Evolutionary conservation across 2,888 invertebrate genomes (phyloP).

Genomic region (Sinohyriopsis cumingii): DNA sequence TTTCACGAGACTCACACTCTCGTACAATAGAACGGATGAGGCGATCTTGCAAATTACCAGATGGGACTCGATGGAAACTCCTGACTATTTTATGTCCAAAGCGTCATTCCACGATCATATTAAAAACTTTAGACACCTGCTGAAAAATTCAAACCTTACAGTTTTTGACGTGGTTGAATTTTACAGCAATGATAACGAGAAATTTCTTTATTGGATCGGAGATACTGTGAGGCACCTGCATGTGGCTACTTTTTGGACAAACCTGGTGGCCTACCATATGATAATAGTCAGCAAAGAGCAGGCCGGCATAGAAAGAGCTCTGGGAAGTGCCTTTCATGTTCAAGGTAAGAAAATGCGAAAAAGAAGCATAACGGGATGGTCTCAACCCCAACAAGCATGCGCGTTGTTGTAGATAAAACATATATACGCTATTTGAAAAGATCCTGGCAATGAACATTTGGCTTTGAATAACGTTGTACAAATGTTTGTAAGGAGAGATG

Average conservation of each 20-base stretch:
- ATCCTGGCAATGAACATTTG: too few species aligned
- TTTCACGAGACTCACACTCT: constrained; percentile 11
- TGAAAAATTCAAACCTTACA: constrained; percentile 22
- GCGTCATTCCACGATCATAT: background rate
- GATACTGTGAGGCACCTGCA: constrained; percentile 32
- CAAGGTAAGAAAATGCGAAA: constrained; percentile 40
- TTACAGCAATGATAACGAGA: constrained; percentile 41
- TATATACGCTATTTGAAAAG: too few species aligned
- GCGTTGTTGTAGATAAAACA: too few species aligned
- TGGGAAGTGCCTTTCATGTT: constrained; percentile 52
- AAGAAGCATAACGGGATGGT: background rate
- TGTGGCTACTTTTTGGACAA: constrained; percentile 42
- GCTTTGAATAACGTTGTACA: too few species aligned
- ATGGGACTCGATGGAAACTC: constrained; percentile 16
- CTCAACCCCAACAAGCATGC: too few species aligned
- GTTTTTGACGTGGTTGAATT: constrained; percentile 34
- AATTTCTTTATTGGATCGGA: constrained; percentile 45
- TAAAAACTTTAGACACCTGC: background rate
- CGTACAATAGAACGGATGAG: constrained; percentile 26
- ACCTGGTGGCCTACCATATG: constrained; percentile 53
- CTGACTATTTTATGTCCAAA: constrained; percentile 11
- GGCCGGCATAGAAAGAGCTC: constrained; percentile 54
- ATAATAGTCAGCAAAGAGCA: constrained; percentile 54
- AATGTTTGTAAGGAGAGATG: too few species aligned
- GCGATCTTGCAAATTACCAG: constrained; percentile 17